Conservation (phyloP, 2,888 invertebrate genomes). For the Drosophila helvetica region DNA sequence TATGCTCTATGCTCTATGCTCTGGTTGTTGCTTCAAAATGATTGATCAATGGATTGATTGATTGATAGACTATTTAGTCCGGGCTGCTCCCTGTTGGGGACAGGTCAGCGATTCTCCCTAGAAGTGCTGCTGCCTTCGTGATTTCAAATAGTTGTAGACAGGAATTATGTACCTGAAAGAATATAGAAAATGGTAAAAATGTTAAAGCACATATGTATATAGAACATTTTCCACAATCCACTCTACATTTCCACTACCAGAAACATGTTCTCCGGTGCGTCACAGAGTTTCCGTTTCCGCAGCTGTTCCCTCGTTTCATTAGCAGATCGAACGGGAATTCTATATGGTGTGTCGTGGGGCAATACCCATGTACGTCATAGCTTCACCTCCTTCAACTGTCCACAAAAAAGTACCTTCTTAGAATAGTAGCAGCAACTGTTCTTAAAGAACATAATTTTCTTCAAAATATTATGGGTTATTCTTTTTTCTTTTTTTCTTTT, state of each 20-base stretch:
- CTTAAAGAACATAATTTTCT: conserved; percentile 30
- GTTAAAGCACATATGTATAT: background rate
- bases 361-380: conserved; percentile 66
- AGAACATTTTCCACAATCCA: background rate
- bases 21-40: background rate
- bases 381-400: conserved; percentile 3
- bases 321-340: conserved; percentile 2
- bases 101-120: too few relatives aligned
- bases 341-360: conserved; percentile 23
- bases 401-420: conserved; percentile 23
- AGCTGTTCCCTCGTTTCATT: conserved; percentile 55
- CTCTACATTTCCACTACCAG: conserved; percentile 1
- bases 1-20: background rate
- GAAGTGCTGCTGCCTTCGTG: background rate
- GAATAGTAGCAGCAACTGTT: conserved; percentile 27
- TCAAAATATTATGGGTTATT: conserved; percentile 17
- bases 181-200: background rate
- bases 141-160: conserved; percentile 17
- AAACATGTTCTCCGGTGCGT: conserved; percentile 55
- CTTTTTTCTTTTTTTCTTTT: conserved; percentile 32
- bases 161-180: conserved; percentile 50
- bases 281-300: conserved; percentile 37
- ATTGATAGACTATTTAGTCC: background rate
- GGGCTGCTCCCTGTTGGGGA: background rate
- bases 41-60: conserved; percentile 9